phyloP scores from a whole-genome alignment of 2,113 vertebrate species.

The Tautogolabrus adspersus region DNA sequence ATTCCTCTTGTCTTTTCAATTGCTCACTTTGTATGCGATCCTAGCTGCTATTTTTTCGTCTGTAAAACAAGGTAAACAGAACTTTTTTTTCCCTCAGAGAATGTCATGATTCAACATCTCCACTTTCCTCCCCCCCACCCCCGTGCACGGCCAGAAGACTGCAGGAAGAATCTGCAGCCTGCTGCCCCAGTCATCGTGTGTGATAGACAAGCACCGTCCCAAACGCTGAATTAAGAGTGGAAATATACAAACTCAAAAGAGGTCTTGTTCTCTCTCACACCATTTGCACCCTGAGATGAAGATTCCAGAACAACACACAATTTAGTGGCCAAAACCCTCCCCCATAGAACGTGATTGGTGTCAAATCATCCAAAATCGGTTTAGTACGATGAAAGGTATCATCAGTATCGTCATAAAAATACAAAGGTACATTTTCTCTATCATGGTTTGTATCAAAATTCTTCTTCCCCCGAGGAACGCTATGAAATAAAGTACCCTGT shows the following conservation, averaged over 20 bases:
- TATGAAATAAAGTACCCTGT: constrained; percentile 87
- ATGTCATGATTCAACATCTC: constrained; percentile 58
- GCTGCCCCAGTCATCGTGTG: constrained; percentile 54
- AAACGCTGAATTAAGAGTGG: constrained; percentile 66
- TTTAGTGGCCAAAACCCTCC: constrained; percentile 74
- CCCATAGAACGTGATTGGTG: constrained; percentile 67
- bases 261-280: constrained; percentile 79
- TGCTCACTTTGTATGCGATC: constrained; percentile 69
- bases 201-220: constrained; percentile 60
- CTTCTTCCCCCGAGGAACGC: constrained; percentile 70
- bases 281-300: constrained; percentile 86
- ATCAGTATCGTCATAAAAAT: constrained; percentile 84
- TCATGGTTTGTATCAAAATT: constrained; percentile 84
- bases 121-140: constrained; percentile 32
- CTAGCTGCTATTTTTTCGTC: constrained; percentile 79
- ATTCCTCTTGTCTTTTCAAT: constrained; percentile 70
- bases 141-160: constrained; percentile 49
- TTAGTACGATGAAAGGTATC: constrained; percentile 76
- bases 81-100: constrained; percentile 58
- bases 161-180: constrained; percentile 72
- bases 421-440: constrained; percentile 82
- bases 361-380: constrained; percentile 80
- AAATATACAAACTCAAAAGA: constrained; percentile 70
- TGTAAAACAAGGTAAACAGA: constrained; percentile 78
- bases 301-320: constrained; percentile 80